These are phyloP conservation scores for Nyctereutes procyonoides DNA, from an alignment of 2,113 vertebrate species.

Conservation along the genomic window DNA sequence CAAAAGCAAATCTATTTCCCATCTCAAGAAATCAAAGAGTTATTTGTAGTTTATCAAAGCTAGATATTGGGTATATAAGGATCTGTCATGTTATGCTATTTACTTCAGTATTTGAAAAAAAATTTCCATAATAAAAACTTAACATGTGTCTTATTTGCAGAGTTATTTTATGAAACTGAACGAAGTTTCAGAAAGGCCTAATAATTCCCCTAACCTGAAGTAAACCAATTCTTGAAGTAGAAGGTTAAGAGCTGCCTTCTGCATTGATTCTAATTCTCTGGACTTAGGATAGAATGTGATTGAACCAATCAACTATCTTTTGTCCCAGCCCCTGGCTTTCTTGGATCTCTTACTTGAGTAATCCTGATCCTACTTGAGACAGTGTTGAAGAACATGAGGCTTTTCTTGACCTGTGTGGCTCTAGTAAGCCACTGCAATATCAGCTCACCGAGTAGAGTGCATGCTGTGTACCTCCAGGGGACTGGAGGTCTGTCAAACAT, in stretches of 20 bases:
- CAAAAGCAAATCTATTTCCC: conserved; percentile 28
- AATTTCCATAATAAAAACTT: neutral
- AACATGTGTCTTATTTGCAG: neutral
- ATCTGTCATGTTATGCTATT: neutral
- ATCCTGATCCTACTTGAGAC: neutral
- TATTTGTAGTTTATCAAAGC: neutral
- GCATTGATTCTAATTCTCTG: neutral
- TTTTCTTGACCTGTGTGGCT: neutral
- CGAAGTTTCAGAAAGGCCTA: neutral
- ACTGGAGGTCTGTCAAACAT: neutral
- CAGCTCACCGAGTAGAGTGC: neutral
- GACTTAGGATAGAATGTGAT: conserved; percentile 1
- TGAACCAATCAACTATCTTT: neutral
- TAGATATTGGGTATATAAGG: neutral
- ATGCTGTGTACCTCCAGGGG: neutral
- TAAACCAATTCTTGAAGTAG: neutral
- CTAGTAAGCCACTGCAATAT: neutral
- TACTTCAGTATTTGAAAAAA: neutral
- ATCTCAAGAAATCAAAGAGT: neutral
- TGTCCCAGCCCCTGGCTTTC: neutral
- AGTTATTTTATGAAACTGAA: neutral
- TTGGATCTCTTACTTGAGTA: neutral
- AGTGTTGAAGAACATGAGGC: neutral
- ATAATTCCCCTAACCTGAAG: neutral
- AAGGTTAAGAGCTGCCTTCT: neutral